Conservation (phyloP, 2,797 vertebrate species). For the Esox lucius region DNA sequence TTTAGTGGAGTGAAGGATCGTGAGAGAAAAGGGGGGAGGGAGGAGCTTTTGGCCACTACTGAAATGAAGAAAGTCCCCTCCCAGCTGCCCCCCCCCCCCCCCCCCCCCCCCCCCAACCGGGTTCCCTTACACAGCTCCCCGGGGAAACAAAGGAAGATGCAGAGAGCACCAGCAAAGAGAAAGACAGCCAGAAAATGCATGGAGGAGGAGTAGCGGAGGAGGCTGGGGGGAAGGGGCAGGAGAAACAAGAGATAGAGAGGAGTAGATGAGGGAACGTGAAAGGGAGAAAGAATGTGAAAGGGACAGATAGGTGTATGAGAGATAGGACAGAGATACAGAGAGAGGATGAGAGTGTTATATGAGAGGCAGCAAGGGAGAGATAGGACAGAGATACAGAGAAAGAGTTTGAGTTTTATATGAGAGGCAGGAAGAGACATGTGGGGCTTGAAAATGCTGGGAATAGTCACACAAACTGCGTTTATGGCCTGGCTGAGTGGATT, state of each 20-base stretch:
- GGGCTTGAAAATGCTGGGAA: background rate
- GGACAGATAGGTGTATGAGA: background rate
- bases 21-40: slow-evolving; percentile 17
- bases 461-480: background rate
- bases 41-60: slow-evolving; percentile 34
- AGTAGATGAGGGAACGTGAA: background rate
- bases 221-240: background rate
- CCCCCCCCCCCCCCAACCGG: background rate
- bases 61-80: slow-evolving; percentile 10
- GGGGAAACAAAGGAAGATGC: background rate
- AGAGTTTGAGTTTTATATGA: no score
- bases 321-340: background rate
- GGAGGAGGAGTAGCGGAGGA: no score
- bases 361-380: background rate
- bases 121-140: background rate
- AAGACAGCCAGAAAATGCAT: background rate
- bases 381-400: background rate
- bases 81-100: no score
- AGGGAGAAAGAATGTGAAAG: background rate
- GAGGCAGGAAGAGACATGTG: background rate
- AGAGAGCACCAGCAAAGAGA: background rate
- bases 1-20: slow-evolving; percentile 9
- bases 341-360: background rate
- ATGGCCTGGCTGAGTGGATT: background rate
- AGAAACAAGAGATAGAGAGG: background rate